phyloP scores from a whole-genome alignment of 2,113 vertebrate species.

The Scalopus aquaticus region DNA sequence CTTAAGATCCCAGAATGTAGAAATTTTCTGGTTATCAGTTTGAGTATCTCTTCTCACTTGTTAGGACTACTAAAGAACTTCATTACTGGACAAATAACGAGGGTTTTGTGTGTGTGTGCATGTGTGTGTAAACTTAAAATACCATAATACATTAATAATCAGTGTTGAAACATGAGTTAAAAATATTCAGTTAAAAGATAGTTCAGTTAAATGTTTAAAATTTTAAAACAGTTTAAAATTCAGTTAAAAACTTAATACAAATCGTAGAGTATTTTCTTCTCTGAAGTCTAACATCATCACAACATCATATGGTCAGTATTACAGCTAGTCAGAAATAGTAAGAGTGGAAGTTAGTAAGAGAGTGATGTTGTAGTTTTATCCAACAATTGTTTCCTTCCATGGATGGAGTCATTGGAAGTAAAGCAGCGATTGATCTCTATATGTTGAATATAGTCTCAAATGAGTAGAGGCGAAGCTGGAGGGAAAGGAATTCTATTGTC shows the following conservation, averaged over 20 bases:
- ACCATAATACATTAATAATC: not conserved
- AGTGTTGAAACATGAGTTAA: not conserved
- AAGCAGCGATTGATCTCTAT: not conserved
- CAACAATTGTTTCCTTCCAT: not conserved
- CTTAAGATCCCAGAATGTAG: not conserved
- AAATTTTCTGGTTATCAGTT: not conserved
- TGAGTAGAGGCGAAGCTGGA: not conserved
- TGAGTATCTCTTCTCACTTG: conserved; percentile 8
- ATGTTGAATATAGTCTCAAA: not conserved
- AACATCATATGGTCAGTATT: not conserved
- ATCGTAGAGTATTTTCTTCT: not conserved
- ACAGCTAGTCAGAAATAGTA: not conserved
- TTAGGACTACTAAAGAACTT: not conserved
- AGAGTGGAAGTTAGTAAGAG: not conserved
- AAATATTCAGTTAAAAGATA: not conserved
- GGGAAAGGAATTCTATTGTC: not conserved
- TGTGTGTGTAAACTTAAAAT: not conserved
- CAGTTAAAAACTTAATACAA: no score
- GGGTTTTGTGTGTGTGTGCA: not conserved
- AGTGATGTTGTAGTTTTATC: not conserved
- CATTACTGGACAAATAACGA: not conserved
- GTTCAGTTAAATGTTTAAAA: no score
- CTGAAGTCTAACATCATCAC: not conserved
- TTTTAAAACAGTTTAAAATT: no score
- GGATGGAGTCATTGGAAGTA: not conserved